Conservation (phyloP, 2,113 vertebrate species). For the Pitta sordida region DNA sequence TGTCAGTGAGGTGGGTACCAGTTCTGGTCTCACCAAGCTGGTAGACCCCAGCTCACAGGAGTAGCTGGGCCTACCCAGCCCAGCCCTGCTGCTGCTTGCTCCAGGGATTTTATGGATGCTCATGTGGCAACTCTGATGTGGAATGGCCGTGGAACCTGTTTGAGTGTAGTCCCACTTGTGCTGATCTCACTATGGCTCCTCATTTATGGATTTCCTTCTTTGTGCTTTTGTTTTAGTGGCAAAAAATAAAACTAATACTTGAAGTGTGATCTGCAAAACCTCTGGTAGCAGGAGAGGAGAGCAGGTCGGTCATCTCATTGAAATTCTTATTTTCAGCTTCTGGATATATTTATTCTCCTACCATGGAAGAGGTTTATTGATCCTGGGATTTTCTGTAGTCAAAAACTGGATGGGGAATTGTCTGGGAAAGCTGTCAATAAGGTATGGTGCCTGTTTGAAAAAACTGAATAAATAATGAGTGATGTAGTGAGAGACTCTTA, state of each 20-base stretch:
- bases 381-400: background rate
- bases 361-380: background rate
- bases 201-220: background rate
- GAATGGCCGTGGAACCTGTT: background rate
- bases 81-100: background rate
- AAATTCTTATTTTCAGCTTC: background rate
- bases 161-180: background rate
- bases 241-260: background rate
- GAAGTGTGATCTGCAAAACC: background rate
- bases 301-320: background rate
- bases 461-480: background rate
- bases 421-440: background rate
- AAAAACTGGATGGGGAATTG: background rate
- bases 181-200: background rate
- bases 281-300: background rate
- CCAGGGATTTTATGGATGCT: background rate
- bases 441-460: background rate
- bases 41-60: background rate
- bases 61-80: too few species aligned
- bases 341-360: background rate
- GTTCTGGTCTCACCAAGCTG: background rate
- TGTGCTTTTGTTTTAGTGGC: background rate
- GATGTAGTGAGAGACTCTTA: background rate
- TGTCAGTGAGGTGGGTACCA: rapidly evolving
- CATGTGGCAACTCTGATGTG: background rate